Evolutionary conservation across 1,140 invertebrate species (phyloP), one percentile per base, ranked within the genome.

Genomic region (Hesperophylax magnus): DNA sequence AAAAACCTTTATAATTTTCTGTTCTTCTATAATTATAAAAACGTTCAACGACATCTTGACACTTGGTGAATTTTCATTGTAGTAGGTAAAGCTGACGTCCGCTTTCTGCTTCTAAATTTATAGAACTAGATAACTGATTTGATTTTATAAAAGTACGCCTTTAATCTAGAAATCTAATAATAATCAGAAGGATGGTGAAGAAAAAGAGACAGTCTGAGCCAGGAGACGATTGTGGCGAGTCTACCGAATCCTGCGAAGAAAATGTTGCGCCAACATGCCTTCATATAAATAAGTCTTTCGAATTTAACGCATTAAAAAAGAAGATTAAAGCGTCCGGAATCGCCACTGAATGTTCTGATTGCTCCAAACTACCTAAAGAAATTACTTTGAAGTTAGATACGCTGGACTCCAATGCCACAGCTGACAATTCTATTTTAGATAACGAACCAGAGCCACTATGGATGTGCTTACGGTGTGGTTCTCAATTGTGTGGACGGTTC

Each of bases 381-480:
- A 84, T 87, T 61, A 85, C 83, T 47, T 17, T 20, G 7, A 34
- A 67, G 24, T 20, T 18, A 53, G 20, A 31, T 24, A 24, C 14
- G 22, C 15, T 27, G 3, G 54, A 87, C 85, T 84, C 86, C 86
- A 76, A 58, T 11, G 4, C 17, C 11, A 83, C 85, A 9, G 85
- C 87, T 11, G 87, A 87, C 75, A 85, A 85, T 80, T 90, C 77
- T 90, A 6, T 54, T 5, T 56, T 18, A 15, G 92, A 92, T 86
- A 93, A 88, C 87, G 94, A 92, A 85, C 93, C 88, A 86, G 94
- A 93, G 82, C 87, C 90, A 2, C 86, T 94, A 22, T 94, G 93
- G 93, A 90, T 95, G 89, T 95, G 94, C 84, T 87, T 95, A 54
- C 91, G 91, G 77, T 95, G 94, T 90, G 96, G 95, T 15, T 87